phyloP scores from a whole-genome alignment of 2,113 vertebrate species.

The Poeciliopsis occidentalis region DNA sequence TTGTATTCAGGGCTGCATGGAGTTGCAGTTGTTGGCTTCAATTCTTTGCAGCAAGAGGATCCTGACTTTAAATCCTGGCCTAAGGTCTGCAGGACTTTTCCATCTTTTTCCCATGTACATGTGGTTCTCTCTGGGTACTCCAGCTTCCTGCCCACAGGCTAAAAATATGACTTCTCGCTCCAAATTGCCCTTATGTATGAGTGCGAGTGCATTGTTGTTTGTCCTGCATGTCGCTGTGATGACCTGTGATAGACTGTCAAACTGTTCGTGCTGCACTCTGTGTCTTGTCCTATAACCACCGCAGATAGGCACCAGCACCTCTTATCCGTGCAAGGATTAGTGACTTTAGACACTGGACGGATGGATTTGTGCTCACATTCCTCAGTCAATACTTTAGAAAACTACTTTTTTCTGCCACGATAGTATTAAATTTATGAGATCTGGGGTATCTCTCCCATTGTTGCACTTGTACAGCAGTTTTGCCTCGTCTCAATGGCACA shows the following conservation, averaged over 20 bases:
- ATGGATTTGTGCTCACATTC: neutral
- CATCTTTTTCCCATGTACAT: neutral
- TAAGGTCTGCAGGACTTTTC: neutral
- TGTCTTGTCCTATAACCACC: neutral
- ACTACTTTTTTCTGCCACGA: neutral
- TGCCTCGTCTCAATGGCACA: neutral
- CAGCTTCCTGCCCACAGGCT: too few relatives aligned
- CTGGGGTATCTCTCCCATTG: neutral
- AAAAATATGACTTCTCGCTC: too few relatives aligned
- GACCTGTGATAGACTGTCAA: neutral
- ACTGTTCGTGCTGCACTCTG: too few relatives aligned
- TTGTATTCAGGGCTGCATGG: neutral
- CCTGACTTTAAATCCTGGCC: neutral
- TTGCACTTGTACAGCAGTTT: neutral
- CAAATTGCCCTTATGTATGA: too few relatives aligned
- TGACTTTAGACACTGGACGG: neutral
- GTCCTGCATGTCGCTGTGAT: neutral
- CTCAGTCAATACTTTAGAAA: neutral
- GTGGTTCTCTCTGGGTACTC: neutral
- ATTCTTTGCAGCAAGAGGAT: neutral
- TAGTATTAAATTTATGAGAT: neutral
- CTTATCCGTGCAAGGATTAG: neutral
- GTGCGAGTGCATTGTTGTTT: neutral
- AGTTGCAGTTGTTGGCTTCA: neutral
- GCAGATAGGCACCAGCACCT: neutral